These are phyloP conservation scores for Trigoniulus corallinus DNA, from an alignment of 1,140 invertebrate genomes.

Conservation along the genomic window DNA sequence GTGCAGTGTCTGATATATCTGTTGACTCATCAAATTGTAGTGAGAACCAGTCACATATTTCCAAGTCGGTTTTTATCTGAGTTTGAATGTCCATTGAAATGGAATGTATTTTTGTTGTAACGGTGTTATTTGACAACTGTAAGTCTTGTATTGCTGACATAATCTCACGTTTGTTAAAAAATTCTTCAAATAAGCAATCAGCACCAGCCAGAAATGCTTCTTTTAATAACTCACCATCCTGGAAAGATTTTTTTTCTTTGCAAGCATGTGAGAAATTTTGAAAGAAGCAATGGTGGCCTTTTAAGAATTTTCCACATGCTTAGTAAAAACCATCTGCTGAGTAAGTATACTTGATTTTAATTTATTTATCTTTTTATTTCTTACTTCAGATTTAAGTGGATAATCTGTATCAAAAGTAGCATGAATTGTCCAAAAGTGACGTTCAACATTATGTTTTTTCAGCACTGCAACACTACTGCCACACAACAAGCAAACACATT, in stretches of 20 bases:
- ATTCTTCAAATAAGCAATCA: constrained; percentile 8
- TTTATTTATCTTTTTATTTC: not conserved
- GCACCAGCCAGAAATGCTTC: constrained; percentile 5
- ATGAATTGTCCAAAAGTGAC: not conserved
- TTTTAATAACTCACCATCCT: constrained; percentile 9
- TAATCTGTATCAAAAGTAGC: not conserved
- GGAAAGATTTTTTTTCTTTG: constrained; percentile 6
- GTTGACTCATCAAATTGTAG: not conserved
- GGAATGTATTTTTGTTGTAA: not conserved
- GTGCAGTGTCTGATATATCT: too few species aligned
- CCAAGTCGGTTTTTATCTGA: not conserved
- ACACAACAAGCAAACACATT: not conserved
- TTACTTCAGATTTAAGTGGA: not conserved
- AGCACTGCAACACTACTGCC: not conserved
- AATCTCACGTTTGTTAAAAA: constrained; percentile 1
- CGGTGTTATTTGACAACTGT: not conserved
- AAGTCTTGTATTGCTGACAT: not conserved
- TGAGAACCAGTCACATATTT: not conserved
- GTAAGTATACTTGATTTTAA: not conserved
- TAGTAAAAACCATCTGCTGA: not conserved
- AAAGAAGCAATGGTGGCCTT: not conserved
- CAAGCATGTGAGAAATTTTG: not conserved
- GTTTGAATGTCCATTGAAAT: not conserved
- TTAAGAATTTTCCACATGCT: not conserved
- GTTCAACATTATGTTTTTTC: not conserved